Conservation (phyloP, 2,888 invertebrate species). For the Amiota mariae region DNA sequence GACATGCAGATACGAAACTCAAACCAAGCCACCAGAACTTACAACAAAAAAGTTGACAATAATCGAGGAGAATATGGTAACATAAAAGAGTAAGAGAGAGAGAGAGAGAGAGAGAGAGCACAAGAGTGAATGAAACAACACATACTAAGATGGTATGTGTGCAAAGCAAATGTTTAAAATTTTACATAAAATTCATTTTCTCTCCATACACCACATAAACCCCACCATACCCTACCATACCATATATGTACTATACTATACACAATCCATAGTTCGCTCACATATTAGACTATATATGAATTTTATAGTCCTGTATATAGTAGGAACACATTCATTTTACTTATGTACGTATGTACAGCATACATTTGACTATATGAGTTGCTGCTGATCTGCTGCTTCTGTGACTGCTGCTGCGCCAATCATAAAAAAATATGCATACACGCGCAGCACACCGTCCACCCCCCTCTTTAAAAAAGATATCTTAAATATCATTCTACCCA, state of each 20-base stretch:
- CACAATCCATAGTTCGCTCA: too few relatives aligned
- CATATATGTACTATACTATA: too few relatives aligned
- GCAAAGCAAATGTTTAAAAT: conserved; percentile 21
- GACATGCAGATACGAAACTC: neutral
- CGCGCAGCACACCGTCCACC: conserved; percentile 36
- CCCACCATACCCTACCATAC: too few relatives aligned
- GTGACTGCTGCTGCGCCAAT: conserved; percentile 51
- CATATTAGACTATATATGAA: too few relatives aligned
- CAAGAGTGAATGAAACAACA: conserved; percentile 33
- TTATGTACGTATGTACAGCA: conserved; percentile 13
- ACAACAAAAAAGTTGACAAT: too few relatives aligned
- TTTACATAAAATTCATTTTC: conserved; percentile 22
- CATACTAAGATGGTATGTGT: neutral
- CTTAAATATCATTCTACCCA: too few relatives aligned
- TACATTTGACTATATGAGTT: conserved; percentile 24
- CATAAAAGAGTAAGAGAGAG: conserved; percentile 42
- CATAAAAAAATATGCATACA: conserved; percentile 67
- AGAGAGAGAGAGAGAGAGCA: conserved; percentile 32
- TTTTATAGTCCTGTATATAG: conserved; percentile 5
- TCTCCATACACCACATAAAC: too few relatives aligned
- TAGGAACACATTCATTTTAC: neutral
- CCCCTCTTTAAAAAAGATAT: neutral
- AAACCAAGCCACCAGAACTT: neutral
- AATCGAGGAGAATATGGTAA: too few relatives aligned
- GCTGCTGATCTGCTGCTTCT: neutral